Evolutionary conservation across 2,797 vertebrate genomes (phyloP), one percentile per base, ranked within the genome.

Genomic region (Chanos chanos): DNA sequence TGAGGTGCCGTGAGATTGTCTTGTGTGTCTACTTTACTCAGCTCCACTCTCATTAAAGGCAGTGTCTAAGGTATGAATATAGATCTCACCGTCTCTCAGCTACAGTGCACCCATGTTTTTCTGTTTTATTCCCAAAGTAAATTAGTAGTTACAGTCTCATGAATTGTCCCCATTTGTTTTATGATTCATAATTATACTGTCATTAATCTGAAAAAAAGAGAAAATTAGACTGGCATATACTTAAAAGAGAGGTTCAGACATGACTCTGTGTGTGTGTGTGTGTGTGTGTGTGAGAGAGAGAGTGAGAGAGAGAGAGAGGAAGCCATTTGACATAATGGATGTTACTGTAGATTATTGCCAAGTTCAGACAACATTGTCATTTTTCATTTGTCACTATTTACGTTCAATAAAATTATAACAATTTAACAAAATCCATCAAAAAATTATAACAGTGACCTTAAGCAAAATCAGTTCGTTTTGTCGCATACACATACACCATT

Each of bases 161-260:
- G 31, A 77, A 80, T 73, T 72, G 68, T 64, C 71, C 33, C 36
- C 56, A 78, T 68, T 76, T 56, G 63, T 74, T 81, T 84, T 71
- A 77, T 68, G 61, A 60, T 45, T 70, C 74, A 24, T 83, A 80
- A 84, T 83, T 84, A 83, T 72, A 71, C 68, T 47, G 3, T 83
- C 77, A 80, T 33, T 45, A 39, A 33, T 70, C 57, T 68, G n/a
- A n/a, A n/a, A n/a, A n/a, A n/a, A n/a, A n/a, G n/a, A n/a, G n/a
- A 63, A 70, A 61, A n/a, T 37, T 51, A 72, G 68, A 1, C 25
- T 73, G 79, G 77, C 63, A 22, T 48, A 33, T 52, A 62, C 65
- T 78, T 75, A 66, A 60, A 60, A 75, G 83, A 82, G 79, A 78
- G 67, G 76, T 66, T 75, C 54, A 74, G 70, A 72, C 77, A 81